Evolutionary conservation across 2,113 vertebrate genomes (phyloP), one percentile per base, ranked within the genome.

Genomic region (Epinephelus moara): DNA sequence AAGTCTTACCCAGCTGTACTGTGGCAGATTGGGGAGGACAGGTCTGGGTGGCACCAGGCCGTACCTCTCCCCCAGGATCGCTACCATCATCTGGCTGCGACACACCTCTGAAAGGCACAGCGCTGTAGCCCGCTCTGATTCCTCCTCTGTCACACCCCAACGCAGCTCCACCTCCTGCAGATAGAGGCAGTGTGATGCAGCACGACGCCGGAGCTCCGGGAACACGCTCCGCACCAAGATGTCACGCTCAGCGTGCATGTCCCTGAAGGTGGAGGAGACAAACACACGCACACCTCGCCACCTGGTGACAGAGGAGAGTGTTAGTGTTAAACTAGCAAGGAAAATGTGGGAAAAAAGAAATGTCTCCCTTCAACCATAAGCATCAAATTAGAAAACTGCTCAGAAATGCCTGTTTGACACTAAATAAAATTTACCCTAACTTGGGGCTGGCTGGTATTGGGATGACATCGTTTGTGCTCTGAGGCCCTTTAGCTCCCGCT

Each of bases 261-360:
- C 97, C 70, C 96, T 94, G 89, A 98, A 98, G 10, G 97, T 98
- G 78, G 97, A 98, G 13, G 97, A 98, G 84, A 98, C 94, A 47
- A 98, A 98, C 4, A 98, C 92, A 0, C 96, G 95, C 19, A 98
- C 80, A 2, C 88, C 92, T 63, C 84, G 92, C 97, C 97, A 98
- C 73, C 97, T 98, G 83, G 64, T 2, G 6, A 50, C 42, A 59
- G 55, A 78, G 21, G 17, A 14, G 9, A 9, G 11, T 81, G 12
- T 3, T 17, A 2, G 4, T 23, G 50, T 67, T 42, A 57, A 74
- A 75, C 1, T 3, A 14, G 19, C 4, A 23, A 45, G 12, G 2
- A 67, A 30, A 59, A 47, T n/a, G 4, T 0, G 2, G 4, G 12
- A 12, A 19, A 61, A n/a, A 5, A 4, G 27, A 53, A 23, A 21